These are phyloP conservation scores for Macrotrachela quadricornifera DNA, from an alignment of 1,140 invertebrate genomes.

Conservation along the genomic window DNA sequence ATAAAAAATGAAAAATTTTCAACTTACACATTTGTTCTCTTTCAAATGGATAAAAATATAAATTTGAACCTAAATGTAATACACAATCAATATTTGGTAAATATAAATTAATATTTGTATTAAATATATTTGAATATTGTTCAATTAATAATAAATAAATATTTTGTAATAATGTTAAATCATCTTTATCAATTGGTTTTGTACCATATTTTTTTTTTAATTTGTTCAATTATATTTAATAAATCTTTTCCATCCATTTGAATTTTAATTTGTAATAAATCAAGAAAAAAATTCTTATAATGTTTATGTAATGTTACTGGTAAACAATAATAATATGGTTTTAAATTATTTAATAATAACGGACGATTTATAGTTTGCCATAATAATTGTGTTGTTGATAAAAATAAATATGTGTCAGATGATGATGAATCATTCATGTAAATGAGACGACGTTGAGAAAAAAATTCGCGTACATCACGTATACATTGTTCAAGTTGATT, in stretches of 20 bases:
- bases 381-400: too few species aligned
- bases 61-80: neutral
- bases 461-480: too few species aligned
- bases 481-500: too few species aligned
- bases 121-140: constrained; percentile 1
- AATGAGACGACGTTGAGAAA: too few species aligned
- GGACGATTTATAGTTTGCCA: too few species aligned
- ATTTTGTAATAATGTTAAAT: constrained; percentile 3
- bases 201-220: constrained; percentile 1
- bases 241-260: neutral
- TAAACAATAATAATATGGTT: constrained; percentile 3
- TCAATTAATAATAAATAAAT: constrained; percentile 1
- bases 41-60: neutral
- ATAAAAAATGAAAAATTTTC: too few species aligned
- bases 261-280: neutral
- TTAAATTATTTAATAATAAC: neutral
- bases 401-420: too few species aligned
- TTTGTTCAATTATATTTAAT: neutral
- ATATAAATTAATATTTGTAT: neutral
- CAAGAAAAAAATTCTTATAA: neutral
- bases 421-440: too few species aligned
- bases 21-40: neutral
- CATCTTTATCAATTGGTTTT: neutral
- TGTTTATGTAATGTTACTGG: neutral
- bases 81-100: neutral